These are phyloP conservation scores for Urocynchramus pylzowi DNA, from an alignment of 2,113 vertebrate genomes.

Conservation along the genomic window DNA sequence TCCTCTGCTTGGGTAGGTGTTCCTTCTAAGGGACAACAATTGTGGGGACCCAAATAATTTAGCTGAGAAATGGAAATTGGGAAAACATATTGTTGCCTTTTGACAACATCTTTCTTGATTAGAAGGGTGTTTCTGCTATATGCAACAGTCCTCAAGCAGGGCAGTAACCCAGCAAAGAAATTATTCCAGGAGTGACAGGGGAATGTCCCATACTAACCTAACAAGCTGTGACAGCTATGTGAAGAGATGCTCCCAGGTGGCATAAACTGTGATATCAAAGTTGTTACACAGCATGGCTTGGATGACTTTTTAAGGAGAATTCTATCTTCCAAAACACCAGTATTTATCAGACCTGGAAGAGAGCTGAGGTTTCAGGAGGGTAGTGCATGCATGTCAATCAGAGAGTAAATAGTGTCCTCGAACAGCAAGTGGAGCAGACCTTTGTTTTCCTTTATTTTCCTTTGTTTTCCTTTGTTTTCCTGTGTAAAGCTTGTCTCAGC, in stretches of 20 bases:
- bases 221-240: background rate
- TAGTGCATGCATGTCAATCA: background rate
- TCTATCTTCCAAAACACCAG: background rate
- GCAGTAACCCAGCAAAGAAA: background rate
- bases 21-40: background rate
- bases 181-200: background rate
- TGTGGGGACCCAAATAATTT: background rate
- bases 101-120: background rate
- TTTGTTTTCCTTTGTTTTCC: conserved; percentile 3
- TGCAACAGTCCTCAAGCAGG: background rate
- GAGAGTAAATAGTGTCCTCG: background rate
- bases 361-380: background rate
- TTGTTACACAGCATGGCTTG: background rate
- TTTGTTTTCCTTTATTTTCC: conserved; percentile 34
- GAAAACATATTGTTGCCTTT: background rate
- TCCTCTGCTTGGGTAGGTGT: background rate
- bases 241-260: background rate
- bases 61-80: background rate
- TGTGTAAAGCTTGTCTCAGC: background rate
- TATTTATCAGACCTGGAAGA: background rate
- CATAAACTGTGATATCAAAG: background rate
- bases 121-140: background rate
- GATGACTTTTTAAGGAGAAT: background rate
- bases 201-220: background rate
- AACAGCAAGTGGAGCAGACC: conserved; percentile 1